These are phyloP conservation scores for Vireo altiloquus DNA, from an alignment of 2,113 vertebrate species.

Conservation along the genomic window DNA sequence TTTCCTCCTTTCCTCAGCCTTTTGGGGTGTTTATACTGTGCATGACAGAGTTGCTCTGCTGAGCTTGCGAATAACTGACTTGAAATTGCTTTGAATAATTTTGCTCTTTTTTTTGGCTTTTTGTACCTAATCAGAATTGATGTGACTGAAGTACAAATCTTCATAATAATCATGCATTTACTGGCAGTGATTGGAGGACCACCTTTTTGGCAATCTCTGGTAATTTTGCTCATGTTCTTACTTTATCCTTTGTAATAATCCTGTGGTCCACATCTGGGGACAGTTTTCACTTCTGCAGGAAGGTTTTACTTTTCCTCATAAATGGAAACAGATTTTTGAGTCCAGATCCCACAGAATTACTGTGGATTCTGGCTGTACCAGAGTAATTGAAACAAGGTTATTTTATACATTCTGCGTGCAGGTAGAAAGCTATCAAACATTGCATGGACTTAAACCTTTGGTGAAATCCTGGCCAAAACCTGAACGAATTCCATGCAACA, in stretches of 20 bases:
- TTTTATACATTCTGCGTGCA: background rate
- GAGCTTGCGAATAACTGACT: conserved; percentile 70
- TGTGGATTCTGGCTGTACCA: background rate
- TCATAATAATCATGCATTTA: conserved; percentile 98
- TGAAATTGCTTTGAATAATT: conserved; percentile 76
- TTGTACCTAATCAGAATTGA: conserved; percentile 93
- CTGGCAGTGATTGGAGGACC: conserved; percentile 98
- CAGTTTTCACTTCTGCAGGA: background rate
- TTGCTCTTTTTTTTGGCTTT: conserved; percentile 74
- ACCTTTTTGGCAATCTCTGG: conserved; percentile 96
- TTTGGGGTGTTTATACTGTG: conserved; percentile 58
- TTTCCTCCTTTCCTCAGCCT: background rate
- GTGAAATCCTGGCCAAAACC: background rate
- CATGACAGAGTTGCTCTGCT: conserved; percentile 72
- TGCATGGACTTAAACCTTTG: background rate
- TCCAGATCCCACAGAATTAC: background rate
- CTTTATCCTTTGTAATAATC: background rate
- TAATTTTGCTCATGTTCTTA: conserved; percentile 76
- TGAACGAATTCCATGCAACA: background rate
- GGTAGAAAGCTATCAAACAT: background rate
- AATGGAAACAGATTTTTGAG: background rate
- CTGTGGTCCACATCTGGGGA: background rate
- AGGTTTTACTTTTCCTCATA: background rate
- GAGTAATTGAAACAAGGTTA: background rate
- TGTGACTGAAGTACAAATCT: conserved; percentile 99